Base-by-base conservation (phyloP, 2,888 invertebrate genomes). In the Volucella inflata region DNA sequence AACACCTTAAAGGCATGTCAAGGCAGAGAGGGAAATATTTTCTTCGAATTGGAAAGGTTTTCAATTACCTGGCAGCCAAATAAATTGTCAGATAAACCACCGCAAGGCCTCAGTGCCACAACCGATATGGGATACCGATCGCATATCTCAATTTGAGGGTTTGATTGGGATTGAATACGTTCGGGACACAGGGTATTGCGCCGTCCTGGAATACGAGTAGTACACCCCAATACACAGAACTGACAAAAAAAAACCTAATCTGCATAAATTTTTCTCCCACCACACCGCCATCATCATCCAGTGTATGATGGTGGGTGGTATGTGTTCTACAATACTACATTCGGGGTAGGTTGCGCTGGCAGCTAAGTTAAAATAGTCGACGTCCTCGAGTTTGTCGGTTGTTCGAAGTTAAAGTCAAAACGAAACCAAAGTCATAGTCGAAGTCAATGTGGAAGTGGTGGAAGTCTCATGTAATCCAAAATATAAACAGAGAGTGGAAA, bases 31-130 rank as follows among this genome's bases (percentile, higher is more conserved):
- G 46, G 21, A 62, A 51, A 62, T 62, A 53, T 70, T 53, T 77
- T 40, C 70, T 30, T 40, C 17, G 17, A 71, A 64, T 71, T 48
- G 53, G 40, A 78, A 78, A 59, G 72, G 65, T 71, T 79, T 79
- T 79, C 78, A 79, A 79, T 79, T 79, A 72, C 72, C 65, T 72
- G 59, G 71, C 59, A 72, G 57, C 59, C 48, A 59, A 79, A 72
- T 72, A 71, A 57, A 65, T 79, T 71, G 64, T 21, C 59, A 53
- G 65, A 72, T 72, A 79, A 72, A 79, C 71, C 65, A 71, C 71
- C 78, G 59, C 51, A 55, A 60, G 78, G 64, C 70, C 6, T 48
- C 17, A 4, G 8, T 38, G 16, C n/a, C 2, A 21, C 4, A 11
- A 16, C 17, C 3, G 42, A 40, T n/a, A n/a, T 40, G 50, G 14